Conservation (phyloP, 2,797 vertebrate genomes). For the Muscicapa comitata region DNA sequence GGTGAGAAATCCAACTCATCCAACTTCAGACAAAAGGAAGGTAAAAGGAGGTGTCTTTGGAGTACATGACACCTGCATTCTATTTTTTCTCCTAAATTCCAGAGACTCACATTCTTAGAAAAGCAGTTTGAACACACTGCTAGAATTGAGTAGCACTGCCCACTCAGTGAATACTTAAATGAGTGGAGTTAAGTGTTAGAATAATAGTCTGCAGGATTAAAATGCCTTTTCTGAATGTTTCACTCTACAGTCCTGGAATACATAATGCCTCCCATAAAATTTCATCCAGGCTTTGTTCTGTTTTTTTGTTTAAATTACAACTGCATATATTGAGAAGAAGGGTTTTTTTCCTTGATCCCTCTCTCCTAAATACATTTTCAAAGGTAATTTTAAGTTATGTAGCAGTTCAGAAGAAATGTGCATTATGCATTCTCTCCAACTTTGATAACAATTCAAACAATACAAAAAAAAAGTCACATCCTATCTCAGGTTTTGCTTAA, state of each 20-base stretch:
- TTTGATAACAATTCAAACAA: not conserved
- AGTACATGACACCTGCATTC: not conserved
- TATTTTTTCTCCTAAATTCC: not conserved
- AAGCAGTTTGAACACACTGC: not conserved
- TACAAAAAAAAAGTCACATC: not conserved
- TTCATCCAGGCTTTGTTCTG: not conserved
- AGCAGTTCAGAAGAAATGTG: not conserved
- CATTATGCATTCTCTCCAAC: not conserved
- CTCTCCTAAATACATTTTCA: not conserved
- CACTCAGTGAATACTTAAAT: not conserved
- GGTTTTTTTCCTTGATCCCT: fast-evolving
- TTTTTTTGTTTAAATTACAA: not conserved
- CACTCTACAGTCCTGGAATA: not conserved
- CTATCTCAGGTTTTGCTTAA: not conserved
- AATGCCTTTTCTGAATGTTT: not conserved
- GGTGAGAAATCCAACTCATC: too few species aligned
- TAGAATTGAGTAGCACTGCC: not conserved
- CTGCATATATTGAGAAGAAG: not conserved
- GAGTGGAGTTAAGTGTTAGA: not conserved
- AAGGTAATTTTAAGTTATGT: not conserved
- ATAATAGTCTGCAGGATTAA: not conserved
- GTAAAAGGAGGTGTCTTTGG: not conserved
- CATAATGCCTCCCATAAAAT: not conserved
- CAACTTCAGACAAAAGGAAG: not conserved
- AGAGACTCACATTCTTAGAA: not conserved